Conservation (phyloP, 2,797 vertebrate genomes). For the Novumbra hubbsi region DNA sequence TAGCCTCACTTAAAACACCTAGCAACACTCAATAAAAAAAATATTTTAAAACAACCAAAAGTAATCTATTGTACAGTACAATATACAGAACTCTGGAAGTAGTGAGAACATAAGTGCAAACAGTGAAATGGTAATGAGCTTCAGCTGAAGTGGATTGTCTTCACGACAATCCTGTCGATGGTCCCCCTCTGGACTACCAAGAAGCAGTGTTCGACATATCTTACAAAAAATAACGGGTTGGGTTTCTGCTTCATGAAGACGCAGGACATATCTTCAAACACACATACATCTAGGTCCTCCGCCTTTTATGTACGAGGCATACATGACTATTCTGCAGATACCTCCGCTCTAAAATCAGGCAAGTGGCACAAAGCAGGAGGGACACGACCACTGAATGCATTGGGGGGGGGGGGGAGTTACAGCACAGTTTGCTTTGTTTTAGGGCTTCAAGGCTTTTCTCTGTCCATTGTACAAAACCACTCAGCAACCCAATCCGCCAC, state of each 20-base stretch:
- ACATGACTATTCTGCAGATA: not conserved
- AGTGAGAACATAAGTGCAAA: constrained; percentile 30
- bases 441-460: constrained; percentile 3
- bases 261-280: constrained; percentile 4
- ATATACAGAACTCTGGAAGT: constrained; percentile 24
- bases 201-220: constrained; percentile 11
- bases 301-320: not conserved
- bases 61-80: constrained; percentile 17
- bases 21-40: constrained; percentile 18
- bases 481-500: constrained; percentile 26
- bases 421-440: constrained; percentile 11
- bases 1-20: not conserved
- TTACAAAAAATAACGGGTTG: constrained; percentile 21
- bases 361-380: too few species aligned
- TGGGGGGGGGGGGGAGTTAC: not conserved
- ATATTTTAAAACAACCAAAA: not conserved
- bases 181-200: constrained; percentile 28
- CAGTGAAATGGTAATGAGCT: constrained; percentile 27
- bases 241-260: not conserved
- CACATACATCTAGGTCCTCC: not conserved
- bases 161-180: constrained; percentile 19
- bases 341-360: too few species aligned
- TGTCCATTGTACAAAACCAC: constrained; percentile 3
- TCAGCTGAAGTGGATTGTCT: constrained; percentile 30
- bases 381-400: too few species aligned